A percentile compares a stretch with the other conserved stretches of the same genome.
phyloP scores from a whole-genome alignment of 2,113 vertebrate genomes.

The Sorex araneus region DNA sequence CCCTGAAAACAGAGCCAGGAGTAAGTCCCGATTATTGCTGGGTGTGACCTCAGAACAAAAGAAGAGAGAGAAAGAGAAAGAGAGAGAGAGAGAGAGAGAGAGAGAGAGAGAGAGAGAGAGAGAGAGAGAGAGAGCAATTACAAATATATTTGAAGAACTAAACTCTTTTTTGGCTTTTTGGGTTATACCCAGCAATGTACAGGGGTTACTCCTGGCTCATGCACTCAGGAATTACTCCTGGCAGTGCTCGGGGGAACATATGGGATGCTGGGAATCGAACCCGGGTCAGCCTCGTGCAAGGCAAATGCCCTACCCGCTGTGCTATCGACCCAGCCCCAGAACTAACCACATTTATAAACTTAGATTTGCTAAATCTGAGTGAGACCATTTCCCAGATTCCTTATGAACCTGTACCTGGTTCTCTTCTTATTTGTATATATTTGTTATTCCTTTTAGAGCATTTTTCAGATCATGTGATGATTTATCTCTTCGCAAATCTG shows the following conservation, averaged over 20 bases:
- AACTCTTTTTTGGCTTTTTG: too few relatives aligned
- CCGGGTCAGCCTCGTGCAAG: too few relatives aligned
- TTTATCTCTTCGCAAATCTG: not conserved
- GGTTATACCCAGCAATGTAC: too few relatives aligned
- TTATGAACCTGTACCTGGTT: slow-evolving; percentile 16
- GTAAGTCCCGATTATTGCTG: too few relatives aligned
- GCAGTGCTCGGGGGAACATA: too few relatives aligned
- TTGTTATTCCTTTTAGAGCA: not conserved
- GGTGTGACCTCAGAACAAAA: too few relatives aligned
- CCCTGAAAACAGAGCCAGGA: too few relatives aligned
- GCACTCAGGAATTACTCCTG: too few relatives aligned
- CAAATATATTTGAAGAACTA: slow-evolving; percentile 44
- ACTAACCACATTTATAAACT: not conserved
- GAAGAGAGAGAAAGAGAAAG: not conserved
- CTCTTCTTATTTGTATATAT: slow-evolving; percentile 14
- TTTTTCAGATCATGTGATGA: slow-evolving; percentile 8
- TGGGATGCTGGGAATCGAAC: too few relatives aligned
- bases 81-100: not conserved
- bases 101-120: not conserved
- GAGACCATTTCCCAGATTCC: not conserved
- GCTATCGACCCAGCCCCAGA: too few relatives aligned
- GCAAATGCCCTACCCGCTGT: too few relatives aligned
- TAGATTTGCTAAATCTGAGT: slow-evolving; percentile 29
- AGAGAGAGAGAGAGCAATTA: not conserved
- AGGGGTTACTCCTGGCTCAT: too few relatives aligned